phyloP scores from a whole-genome alignment of 1,140 invertebrate species.

The Phymorhynchus buccinoides region DNA sequence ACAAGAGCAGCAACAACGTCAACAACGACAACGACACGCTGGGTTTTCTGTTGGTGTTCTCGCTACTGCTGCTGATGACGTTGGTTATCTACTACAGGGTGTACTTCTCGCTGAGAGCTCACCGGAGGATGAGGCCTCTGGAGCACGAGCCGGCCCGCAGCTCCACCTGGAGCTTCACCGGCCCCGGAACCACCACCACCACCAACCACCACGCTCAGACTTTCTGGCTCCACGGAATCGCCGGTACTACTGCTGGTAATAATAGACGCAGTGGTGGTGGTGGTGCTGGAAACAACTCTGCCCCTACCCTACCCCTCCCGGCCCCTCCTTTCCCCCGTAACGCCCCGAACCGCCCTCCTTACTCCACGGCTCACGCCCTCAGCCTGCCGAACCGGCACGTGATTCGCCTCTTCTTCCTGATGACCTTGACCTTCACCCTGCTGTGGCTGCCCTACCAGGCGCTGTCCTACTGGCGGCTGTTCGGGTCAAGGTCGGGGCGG shows the following conservation, averaged over 20 bases:
- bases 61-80: conserved; percentile 53
- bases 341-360: conserved; percentile 49
- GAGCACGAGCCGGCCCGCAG: conserved; percentile 59
- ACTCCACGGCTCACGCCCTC: conserved; percentile 55
- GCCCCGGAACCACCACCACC: conserved; percentile 61
- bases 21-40: conserved; percentile 61
- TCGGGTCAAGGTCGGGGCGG: conserved; percentile 36
- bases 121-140: conserved; percentile 64
- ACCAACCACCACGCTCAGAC: conserved; percentile 63
- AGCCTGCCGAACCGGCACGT: conserved; percentile 64
- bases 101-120: conserved; percentile 63
- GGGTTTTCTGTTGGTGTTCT: conserved; percentile 62
- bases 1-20: too few relatives aligned
- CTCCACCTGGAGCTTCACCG: conserved; percentile 66
- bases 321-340: conserved; percentile 38
- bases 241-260: too few relatives aligned
- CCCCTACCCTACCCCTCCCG: conserved; percentile 31
- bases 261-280: not conserved
- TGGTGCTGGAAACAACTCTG: not conserved
- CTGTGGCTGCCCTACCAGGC: conserved; percentile 61
- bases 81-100: conserved; percentile 63
- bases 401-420: conserved; percentile 58
- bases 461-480: conserved; percentile 58
- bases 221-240: conserved; percentile 63
- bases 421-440: conserved; percentile 53